These are phyloP conservation scores for Sus cebifrons DNA, from an alignment of 2,797 vertebrate genomes.

Conservation along the genomic window DNA sequence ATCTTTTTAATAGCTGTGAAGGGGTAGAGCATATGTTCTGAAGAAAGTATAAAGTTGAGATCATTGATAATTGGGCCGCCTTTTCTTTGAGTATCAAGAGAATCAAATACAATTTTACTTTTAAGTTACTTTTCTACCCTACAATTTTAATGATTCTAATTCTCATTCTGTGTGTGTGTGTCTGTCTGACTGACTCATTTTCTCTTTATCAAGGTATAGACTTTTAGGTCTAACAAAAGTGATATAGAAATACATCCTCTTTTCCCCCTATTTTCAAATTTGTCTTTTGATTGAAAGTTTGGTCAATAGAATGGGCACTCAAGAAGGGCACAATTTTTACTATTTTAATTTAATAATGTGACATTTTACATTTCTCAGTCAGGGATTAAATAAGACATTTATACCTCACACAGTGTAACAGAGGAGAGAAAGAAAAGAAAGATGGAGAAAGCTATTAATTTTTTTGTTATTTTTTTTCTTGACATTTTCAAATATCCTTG, in stretches of 20 bases:
- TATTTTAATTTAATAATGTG: neutral
- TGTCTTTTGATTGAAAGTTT: neutral
- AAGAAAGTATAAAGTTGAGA: neutral
- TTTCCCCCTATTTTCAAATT: neutral
- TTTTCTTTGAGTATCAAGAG: constrained; percentile 51
- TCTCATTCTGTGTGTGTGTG: neutral
- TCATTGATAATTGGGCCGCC: neutral
- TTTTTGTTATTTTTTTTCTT: neutral
- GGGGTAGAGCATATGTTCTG: neutral
- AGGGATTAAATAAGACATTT: neutral
- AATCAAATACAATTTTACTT: constrained; percentile 19
- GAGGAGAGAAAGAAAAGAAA: neutral
- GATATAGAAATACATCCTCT: neutral
- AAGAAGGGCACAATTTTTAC: neutral
- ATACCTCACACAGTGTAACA: neutral
- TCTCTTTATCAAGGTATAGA: neutral
- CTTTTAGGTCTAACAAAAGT: neutral
- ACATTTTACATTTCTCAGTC: neutral
- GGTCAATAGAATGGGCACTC: neutral
- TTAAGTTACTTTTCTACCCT: neutral
- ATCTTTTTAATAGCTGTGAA: constrained; percentile 60
- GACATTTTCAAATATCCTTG: constrained; percentile 5
- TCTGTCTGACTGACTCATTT: neutral
- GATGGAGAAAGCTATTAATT: neutral
- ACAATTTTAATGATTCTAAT: neutral